Base-by-base conservation (phyloP, 2,113 vertebrate species). In the Gnathonemus echidnorhynchus region DNA sequence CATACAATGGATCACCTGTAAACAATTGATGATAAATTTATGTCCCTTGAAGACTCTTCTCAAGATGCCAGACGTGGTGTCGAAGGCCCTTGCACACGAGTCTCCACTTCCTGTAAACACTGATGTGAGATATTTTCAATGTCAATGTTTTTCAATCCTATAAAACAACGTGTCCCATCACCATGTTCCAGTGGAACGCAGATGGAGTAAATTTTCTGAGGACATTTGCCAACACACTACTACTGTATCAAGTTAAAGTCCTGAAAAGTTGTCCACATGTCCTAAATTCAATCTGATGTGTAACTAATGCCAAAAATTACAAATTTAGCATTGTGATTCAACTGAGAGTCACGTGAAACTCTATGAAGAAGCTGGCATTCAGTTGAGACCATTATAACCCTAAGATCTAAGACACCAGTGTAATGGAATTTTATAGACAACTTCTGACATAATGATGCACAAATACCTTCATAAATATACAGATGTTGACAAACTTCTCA, bases 41-140 rank as follows among this genome's bases (percentile, higher is more conserved):
- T 97, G 96, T 62, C 96, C 96, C 52, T 95, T 95, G 91, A 97
- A 97, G 88, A 96, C 95, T 93, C 95, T 95, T 93, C 95, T 96
- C 90, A 97, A 93, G 56, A 92, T 94, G 2, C 96, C 96, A 0
- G 95, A 95, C 88, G 90, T 95, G 88, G 95, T 95, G 56, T 97
- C 96, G 90, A 97, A 97, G 88, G 96, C 96, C 88, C 96, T 93
- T 9, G 96, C 96, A 4, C 95, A 96, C 88, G 96, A 94, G 52
- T 97, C 96, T 0, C 96, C 96, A 0, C 96, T 96, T 92, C 96
- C 96, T 0, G 96, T 97, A 93, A 97, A 97, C 93, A 97, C 96
- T 97, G 95, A 66, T 45, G 11, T 21, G 5, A 66, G 19, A 89
- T 48, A 85, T 48, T 45, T 48, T 48, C 80, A 85, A 21, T 0